These are phyloP conservation scores for Hirudinaria manillensis DNA, from an alignment of 2,888 invertebrate genomes.

Conservation along the genomic window DNA sequence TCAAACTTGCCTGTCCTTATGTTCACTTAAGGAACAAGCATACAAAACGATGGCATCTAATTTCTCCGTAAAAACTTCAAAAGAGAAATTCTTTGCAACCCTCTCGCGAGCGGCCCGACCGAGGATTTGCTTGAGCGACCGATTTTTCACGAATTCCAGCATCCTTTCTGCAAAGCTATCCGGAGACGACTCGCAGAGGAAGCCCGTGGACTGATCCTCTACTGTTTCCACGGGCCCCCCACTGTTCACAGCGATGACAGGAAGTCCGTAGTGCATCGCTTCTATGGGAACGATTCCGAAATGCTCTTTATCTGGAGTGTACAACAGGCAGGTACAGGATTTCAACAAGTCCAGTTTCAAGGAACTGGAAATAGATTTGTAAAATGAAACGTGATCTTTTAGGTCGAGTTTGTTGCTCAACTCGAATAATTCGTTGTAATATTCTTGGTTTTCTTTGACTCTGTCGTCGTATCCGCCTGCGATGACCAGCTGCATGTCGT, in stretches of 20 bases:
- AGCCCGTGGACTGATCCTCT: constrained; percentile 54
- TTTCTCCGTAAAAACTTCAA: constrained; percentile 65
- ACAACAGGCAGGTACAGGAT: constrained; percentile 73
- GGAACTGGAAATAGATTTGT: constrained; percentile 78
- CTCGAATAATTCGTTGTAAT: constrained; percentile 70
- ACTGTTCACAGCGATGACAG: constrained; percentile 87
- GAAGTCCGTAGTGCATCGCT: constrained; percentile 87
- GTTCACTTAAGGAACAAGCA: not conserved
- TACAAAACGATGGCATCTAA: constrained; percentile 40
- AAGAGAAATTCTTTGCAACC: constrained; percentile 75
- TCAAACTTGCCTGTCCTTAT: no score
- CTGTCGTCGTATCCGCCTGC: constrained; percentile 93
- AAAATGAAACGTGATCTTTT: constrained; percentile 67
- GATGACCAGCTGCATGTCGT: constrained; percentile 71
- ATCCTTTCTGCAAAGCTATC: constrained; percentile 73
- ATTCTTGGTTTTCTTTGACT: constrained; percentile 77
- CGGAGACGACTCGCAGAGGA: constrained; percentile 57
- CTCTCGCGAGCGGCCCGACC: constrained; percentile 69
- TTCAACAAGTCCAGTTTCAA: constrained; percentile 76
- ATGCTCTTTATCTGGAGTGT: constrained; percentile 94
- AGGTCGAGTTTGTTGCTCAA: constrained; percentile 62
- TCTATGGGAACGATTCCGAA: constrained; percentile 98
- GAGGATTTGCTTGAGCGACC: constrained; percentile 62
- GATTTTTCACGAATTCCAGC: constrained; percentile 64
- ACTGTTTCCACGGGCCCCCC: constrained; percentile 94